Base-by-base conservation (phyloP, 2,797 vertebrate genomes). In the Cichlasoma orientale region DNA sequence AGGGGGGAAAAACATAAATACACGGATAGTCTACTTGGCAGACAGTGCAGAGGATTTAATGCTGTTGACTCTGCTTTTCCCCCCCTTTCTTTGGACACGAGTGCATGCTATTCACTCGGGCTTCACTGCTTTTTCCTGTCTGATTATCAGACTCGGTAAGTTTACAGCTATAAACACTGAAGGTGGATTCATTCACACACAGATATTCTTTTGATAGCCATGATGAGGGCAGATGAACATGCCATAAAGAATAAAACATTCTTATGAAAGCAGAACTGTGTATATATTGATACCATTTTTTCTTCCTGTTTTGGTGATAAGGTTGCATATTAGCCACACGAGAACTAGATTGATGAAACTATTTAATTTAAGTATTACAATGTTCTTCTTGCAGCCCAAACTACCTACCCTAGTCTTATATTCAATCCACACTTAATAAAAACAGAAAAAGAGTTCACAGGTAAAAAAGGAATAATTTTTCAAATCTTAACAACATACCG, bases 21-120 rank as follows among this genome's bases (percentile, higher is more conserved):
- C 77, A 82, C 19, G 3, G 72, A 86, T 29, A 56, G 50, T 63
- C 50, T 66, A 33, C 71, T 83, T 89, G 86, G 82, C 90, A 89
- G 83, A 70, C 68, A 61, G 70, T 59, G 82, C 59, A 69, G 72
- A 89, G 53, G 66, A 84, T 78, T 88, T 86, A 81, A 85, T 81
- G 79, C 74, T 88, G 90, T 89, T 86, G 81, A 90, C 85, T 73
- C 74, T 84, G 83, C 80, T 78, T 83, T 88, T 41, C 50, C 63
- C 56, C 12, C 7, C 3, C 2, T 55, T 69, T 85, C 84, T 83
- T 71, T 33, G 13, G 59, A 80, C 70, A 29, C 74, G 44, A 85
- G 78, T 59, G 70, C 59, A 84, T 36, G 81, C 75, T 36, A 61
- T 87, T 91, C 82, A 79, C 82, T 80, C 47, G 72, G 69, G 21